Conservation (phyloP, 2,797 vertebrate species). For the Synanceia verrucosa region DNA sequence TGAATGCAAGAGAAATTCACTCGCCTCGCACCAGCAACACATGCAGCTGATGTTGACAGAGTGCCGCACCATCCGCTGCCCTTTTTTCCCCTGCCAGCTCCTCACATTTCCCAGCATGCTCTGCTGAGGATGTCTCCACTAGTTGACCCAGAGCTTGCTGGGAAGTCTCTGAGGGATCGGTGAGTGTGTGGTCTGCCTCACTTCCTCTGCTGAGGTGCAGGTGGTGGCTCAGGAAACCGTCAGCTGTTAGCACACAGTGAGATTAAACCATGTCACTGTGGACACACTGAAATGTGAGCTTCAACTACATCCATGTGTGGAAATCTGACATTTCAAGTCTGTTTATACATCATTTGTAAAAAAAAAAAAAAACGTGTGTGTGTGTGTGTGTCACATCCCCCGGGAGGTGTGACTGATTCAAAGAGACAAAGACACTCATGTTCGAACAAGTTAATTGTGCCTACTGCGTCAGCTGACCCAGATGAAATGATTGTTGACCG, state of each 20-base stretch:
- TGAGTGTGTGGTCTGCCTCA: neutral
- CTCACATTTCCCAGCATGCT: slow-evolving; percentile 23
- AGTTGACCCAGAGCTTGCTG: slow-evolving; percentile 33
- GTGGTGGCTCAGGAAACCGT: neutral
- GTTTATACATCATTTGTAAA: neutral
- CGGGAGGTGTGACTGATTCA: slow-evolving; percentile 26
- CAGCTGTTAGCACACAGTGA: slow-evolving; percentile 1
- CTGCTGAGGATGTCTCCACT: slow-evolving; percentile 15
- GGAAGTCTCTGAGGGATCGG: slow-evolving; percentile 4
- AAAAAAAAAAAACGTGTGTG: no score
- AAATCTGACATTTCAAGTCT: neutral
- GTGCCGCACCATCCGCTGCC: slow-evolving; percentile 6
- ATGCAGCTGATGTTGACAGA: slow-evolving; percentile 43
- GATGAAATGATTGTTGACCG: slow-evolving; percentile 41
- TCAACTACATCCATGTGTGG: neutral
- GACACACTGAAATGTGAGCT: neutral
- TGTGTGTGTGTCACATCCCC: neutral
- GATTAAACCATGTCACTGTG: neutral
- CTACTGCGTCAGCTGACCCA: slow-evolving; percentile 33
- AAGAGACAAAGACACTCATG: slow-evolving; percentile 12
- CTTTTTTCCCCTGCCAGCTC: neutral
- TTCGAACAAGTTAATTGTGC: slow-evolving; percentile 28
- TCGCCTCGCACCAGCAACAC: slow-evolving; percentile 4
- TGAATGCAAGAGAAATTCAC: neutral
- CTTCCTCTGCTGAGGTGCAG: neutral